phyloP scores from a whole-genome alignment of 2,797 vertebrate species.

The Sebastes vulpes region DNA sequence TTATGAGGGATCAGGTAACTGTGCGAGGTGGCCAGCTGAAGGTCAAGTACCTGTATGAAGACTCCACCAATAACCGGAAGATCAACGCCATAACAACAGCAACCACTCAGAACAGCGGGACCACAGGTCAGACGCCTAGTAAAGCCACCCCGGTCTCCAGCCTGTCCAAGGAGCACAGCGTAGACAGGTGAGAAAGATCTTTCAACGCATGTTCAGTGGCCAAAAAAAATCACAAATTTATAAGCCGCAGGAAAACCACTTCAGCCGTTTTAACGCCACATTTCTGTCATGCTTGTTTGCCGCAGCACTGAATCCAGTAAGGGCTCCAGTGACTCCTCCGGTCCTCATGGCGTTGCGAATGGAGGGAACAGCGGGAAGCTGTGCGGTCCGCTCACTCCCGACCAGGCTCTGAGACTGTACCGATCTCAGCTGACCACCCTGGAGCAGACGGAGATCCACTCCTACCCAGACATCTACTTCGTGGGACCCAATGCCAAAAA shows the following conservation, averaged over 20 bases:
- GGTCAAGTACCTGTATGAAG: slow-evolving; percentile 95
- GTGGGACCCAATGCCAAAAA: slow-evolving; percentile 97
- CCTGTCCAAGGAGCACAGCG: slow-evolving; percentile 88
- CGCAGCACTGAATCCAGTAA: slow-evolving; percentile 80
- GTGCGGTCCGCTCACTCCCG: slow-evolving; percentile 87
- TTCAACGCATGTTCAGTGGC: background rate
- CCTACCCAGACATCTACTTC: slow-evolving; percentile 93
- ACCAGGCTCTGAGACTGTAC: slow-evolving; percentile 94
- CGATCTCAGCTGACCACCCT: slow-evolving; percentile 91
- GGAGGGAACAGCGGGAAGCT: slow-evolving; percentile 86
- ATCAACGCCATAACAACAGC: slow-evolving; percentile 79
- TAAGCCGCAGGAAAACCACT: background rate
- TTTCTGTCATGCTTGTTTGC: background rate
- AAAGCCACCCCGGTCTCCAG: slow-evolving; percentile 72
- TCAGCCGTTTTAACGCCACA: background rate
- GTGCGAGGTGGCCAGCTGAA: slow-evolving; percentile 89
- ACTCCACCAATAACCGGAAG: slow-evolving; percentile 90
- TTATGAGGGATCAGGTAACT: slow-evolving; percentile 89
- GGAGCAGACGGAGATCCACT: slow-evolving; percentile 94
- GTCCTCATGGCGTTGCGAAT: slow-evolving; percentile 43
- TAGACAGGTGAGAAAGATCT: slow-evolving; percentile 72
- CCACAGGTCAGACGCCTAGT: slow-evolving; percentile 73
- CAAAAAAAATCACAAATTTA: background rate
- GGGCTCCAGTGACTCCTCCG: slow-evolving; percentile 70
- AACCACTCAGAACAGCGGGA: slow-evolving; percentile 80